A percentile compares a stretch with the other conserved stretches of the same genome.
phyloP scores from a whole-genome alignment of 2,888 invertebrate genomes.

The Tinea trinotella region DNA sequence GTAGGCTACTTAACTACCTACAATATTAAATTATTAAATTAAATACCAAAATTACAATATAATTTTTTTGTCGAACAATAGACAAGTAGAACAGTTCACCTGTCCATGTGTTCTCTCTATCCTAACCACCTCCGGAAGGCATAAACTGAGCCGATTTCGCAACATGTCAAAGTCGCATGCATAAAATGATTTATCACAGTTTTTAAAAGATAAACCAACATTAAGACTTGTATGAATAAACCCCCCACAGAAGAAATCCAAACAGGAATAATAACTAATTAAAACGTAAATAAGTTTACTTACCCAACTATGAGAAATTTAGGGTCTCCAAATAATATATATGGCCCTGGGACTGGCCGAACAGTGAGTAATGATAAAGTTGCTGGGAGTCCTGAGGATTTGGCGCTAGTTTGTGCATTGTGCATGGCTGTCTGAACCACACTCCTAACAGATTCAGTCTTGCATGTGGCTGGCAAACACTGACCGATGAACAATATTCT shows the following conservation, averaged over 20 bases:
- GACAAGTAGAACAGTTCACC: too few species aligned
- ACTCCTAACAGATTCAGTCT: conserved; percentile 60
- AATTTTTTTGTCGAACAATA: too few species aligned
- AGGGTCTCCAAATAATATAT: conserved; percentile 73
- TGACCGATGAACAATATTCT: conserved; percentile 80
- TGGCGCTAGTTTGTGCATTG: conserved; percentile 37
- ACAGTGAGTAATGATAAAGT: conserved; percentile 71
- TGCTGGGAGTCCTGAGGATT: conserved; percentile 39
- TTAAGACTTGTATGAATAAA: neutral
- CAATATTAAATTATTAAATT: too few species aligned
- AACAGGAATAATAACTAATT: neutral
- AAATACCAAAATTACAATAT: too few species aligned
- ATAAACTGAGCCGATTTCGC: too few species aligned
- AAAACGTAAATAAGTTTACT: conserved; percentile 29
- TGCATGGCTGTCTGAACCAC: conserved; percentile 50
- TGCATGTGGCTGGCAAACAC: conserved; percentile 81
- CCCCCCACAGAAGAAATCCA: neutral
- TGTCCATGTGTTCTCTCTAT: too few species aligned
- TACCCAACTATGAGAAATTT: conserved; percentile 80
- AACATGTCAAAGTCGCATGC: too few species aligned
- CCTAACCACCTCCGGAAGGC: too few species aligned
- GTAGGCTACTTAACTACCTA: too few species aligned
- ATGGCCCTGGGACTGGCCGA: conserved; percentile 79
- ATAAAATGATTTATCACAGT: too few species aligned
- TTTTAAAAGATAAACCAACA: too few species aligned